Evolutionary conservation across 2,113 vertebrate genomes (phyloP).

Genomic region (Laticauda colubrina): DNA sequence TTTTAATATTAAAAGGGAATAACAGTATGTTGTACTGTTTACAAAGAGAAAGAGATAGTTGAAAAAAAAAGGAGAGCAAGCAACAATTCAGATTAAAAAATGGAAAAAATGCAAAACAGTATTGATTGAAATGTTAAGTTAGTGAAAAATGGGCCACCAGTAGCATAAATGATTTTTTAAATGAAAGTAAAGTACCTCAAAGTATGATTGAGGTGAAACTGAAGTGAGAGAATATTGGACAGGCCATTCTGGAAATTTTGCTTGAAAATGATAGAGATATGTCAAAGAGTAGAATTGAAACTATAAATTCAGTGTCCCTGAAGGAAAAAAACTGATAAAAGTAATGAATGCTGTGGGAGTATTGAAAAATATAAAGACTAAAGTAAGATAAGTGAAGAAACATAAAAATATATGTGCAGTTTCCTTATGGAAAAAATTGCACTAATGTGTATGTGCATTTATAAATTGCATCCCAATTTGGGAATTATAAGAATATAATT

Average conservation of each 20-base stretch:
- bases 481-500: neutral
- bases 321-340: neutral
- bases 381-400: neutral
- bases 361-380: neutral
- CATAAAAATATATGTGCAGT: neutral
- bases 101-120: neutral
- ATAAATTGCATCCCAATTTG: neutral
- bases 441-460: neutral
- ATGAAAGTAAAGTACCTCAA: neutral
- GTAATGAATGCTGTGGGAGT: neutral
- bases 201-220: neutral
- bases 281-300: neutral
- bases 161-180: neutral
- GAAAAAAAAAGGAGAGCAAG: neutral
- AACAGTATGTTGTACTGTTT: neutral
- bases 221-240: neutral
- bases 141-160: neutral
- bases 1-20: neutral
- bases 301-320: neutral
- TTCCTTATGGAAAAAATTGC: neutral
- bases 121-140: neutral
- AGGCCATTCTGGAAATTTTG: neutral
- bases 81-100: neutral
- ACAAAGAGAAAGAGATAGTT: neutral
- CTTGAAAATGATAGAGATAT: neutral